Evolutionary conservation across 1,140 invertebrate species (phyloP).

Genomic region (Solen grandis): DNA sequence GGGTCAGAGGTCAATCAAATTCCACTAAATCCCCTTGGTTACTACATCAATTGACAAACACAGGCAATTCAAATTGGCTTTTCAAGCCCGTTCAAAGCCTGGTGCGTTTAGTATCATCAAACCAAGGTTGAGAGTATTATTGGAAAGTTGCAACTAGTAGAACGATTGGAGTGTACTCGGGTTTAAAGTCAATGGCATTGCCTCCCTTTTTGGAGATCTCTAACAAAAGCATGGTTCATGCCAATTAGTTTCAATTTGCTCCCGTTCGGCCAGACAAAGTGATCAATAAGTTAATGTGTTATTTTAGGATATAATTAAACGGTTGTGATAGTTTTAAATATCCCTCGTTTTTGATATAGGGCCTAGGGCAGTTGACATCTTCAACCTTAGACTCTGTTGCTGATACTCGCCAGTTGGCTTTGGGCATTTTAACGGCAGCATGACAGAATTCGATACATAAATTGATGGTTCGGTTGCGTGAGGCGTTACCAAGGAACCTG

Average conservation of each 20-base stretch:
- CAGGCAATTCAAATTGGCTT: slow-evolving; percentile 4
- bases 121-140: not conserved
- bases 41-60: slow-evolving; percentile 40
- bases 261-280: not conserved
- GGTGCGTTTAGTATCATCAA: slow-evolving; percentile 38
- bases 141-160: no score
- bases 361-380: slow-evolving; percentile 43
- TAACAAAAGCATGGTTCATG: slow-evolving; percentile 27
- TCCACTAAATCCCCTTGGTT: slow-evolving; percentile 46
- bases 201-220: slow-evolving; percentile 23
- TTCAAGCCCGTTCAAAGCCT: slow-evolving; percentile 13
- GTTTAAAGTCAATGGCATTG: slow-evolving; percentile 38
- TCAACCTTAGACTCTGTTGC: slow-evolving; percentile 29
- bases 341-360: slow-evolving; percentile 17
- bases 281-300: slow-evolving; percentile 54
- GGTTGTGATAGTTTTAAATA: slow-evolving; percentile 19
- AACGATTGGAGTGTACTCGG: not conserved
- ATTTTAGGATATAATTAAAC: slow-evolving; percentile 56
- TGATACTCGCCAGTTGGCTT: no score
- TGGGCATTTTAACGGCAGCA: slow-evolving; percentile 18
- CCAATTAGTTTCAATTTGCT: slow-evolving; percentile 58
- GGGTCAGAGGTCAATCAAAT: slow-evolving; percentile 56
- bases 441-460: slow-evolving; percentile 10
- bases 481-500: not conserved
- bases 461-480: slow-evolving; percentile 46